A percentile compares a stretch with the other conserved stretches of the same genome.
These are phyloP conservation scores for Colletes latitarsis DNA, from an alignment of 1,140 invertebrate species.

Conservation along the genomic window DNA sequence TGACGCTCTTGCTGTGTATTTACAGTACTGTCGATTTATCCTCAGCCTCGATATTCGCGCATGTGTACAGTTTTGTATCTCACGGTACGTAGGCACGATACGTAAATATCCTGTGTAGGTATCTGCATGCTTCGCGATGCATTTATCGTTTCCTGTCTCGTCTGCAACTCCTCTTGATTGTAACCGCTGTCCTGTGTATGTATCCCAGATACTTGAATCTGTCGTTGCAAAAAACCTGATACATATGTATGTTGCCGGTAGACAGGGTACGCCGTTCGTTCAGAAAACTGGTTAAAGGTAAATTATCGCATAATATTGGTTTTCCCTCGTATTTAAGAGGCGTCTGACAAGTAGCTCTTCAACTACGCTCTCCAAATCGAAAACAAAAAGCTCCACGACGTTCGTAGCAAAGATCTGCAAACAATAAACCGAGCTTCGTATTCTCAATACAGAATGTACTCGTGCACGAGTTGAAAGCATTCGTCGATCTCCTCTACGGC, in stretches of 20 bases:
- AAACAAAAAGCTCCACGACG: not conserved
- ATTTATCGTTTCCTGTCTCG: slow-evolving; percentile 35
- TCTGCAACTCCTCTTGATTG: slow-evolving; percentile 17
- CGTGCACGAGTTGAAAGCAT: not conserved
- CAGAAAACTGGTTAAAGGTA: not conserved
- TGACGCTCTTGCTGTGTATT: slow-evolving; percentile 60
- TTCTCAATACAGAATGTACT: not conserved
- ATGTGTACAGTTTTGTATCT: slow-evolving; percentile 38
- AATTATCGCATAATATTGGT: slow-evolving; percentile 4
- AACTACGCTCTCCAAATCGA: no score
- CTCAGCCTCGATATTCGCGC: slow-evolving; percentile 47
- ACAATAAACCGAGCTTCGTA: not conserved
- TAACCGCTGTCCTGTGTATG: slow-evolving; percentile 9
- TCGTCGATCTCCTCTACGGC: not conserved
- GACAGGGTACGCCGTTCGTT: not conserved
- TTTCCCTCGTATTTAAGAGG: not conserved
- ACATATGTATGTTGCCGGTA: not conserved
- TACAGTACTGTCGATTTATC: slow-evolving; percentile 66
- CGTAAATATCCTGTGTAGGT: slow-evolving; percentile 52
- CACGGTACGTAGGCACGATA: slow-evolving; percentile 31
- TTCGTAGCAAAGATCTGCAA: not conserved
- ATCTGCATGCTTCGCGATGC: slow-evolving; percentile 29
- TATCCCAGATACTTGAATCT: not conserved
- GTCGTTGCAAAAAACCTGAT: not conserved
- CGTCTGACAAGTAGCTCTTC: not conserved